Percentiles rank a stretch among this genome's conserved stretches.
Conservation (phyloP, 2,888 invertebrate species). For the Lordiphosa fenestrarum region DNA sequence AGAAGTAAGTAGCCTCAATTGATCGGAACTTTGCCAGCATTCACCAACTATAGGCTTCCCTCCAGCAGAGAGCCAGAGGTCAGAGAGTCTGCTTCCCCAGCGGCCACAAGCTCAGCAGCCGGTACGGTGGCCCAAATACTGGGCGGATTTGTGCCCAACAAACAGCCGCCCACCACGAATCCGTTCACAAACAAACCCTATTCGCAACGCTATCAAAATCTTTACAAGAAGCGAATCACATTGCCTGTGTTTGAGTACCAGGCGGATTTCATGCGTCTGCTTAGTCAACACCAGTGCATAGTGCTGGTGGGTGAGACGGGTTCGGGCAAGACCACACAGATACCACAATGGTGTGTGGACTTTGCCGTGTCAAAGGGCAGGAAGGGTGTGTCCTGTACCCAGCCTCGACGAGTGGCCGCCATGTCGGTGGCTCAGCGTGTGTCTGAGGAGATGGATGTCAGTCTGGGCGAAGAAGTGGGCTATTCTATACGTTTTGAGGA, state of each 20-base stretch:
- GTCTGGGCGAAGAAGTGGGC: conserved; percentile 94
- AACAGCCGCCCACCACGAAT: conserved; percentile 83
- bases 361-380: conserved; percentile 85
- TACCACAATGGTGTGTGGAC: conserved; percentile 97
- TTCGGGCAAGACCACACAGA: conserved; percentile 99
- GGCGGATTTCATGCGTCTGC: conserved; percentile 95
- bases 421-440: conserved; percentile 99
- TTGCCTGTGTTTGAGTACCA: conserved; percentile 99
- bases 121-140: conserved; percentile 52
- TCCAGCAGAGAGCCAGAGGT: conserved; percentile 37
- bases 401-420: conserved; percentile 98
- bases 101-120: conserved; percentile 35
- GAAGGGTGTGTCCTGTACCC: conserved; percentile 96
- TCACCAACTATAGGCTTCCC: too few relatives aligned
- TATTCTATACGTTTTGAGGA: conserved; percentile 99
- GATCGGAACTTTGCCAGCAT: too few relatives aligned
- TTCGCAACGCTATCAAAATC: conserved; percentile 93
- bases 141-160: conserved; percentile 75
- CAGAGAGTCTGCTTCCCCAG: conserved; percentile 16
- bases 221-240: conserved; percentile 92
- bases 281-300: conserved; percentile 96
- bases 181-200: conserved; percentile 91
- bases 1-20: conserved; percentile 82
- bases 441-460: conserved; percentile 99
- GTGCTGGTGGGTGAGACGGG: conserved; percentile 99